phyloP scores from a whole-genome alignment of 2,888 invertebrate species.

The Sepiola atlantica region DNA sequence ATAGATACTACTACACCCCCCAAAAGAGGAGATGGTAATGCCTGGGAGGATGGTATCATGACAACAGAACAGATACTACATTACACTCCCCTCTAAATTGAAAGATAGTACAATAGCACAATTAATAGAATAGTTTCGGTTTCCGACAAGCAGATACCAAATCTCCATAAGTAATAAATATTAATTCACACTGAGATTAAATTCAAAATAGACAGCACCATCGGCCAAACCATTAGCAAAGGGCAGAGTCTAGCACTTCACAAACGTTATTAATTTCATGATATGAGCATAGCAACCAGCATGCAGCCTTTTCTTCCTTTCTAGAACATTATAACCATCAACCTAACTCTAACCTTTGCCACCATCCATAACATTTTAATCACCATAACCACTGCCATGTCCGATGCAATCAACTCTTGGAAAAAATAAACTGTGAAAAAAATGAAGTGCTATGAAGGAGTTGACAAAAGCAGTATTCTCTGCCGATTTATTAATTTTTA shows the following conservation, averaged over 20 bases:
- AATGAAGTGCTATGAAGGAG: not conserved
- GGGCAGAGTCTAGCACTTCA: not conserved
- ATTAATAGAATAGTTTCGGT: too few relatives aligned
- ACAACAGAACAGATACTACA: too few relatives aligned
- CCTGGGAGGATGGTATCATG: too few relatives aligned
- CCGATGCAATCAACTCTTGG: not conserved
- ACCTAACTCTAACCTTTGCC: not conserved
- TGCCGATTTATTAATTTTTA: not conserved
- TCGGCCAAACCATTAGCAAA: not conserved
- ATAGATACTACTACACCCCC: too few relatives aligned
- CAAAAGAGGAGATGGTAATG: too few relatives aligned
- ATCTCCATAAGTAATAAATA: too few relatives aligned
- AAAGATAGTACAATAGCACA: too few relatives aligned
- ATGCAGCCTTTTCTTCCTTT: not conserved
- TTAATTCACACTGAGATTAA: too few relatives aligned
- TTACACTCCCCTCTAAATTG: too few relatives aligned
- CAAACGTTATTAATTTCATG: not conserved
- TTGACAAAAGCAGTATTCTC: not conserved
- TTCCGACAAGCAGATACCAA: too few relatives aligned
- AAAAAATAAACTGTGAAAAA: not conserved
- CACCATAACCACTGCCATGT: not conserved
- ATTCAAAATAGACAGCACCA: too few relatives aligned
- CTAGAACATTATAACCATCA: not conserved
- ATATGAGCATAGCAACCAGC: not conserved
- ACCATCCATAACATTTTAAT: not conserved